Evolutionary conservation across 1,140 invertebrate genomes (phyloP).

Genomic region (Subanguina moxae): DNA sequence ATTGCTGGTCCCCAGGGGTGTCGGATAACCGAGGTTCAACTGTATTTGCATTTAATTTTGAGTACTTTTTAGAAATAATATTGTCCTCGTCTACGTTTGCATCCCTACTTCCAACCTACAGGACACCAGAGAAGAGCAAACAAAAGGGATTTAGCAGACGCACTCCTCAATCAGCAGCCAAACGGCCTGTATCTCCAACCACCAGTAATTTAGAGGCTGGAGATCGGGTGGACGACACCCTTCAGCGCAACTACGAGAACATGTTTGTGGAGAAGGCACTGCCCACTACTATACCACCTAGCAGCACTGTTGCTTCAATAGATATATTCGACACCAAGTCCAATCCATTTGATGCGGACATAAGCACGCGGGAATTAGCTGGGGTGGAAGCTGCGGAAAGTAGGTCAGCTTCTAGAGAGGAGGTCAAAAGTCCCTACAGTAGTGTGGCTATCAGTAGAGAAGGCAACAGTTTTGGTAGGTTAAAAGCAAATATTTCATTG

Average conservation of each 20-base stretch:
- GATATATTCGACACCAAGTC: slow-evolving; percentile 1
- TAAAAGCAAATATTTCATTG: too few relatives aligned
- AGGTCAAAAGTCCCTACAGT: not conserved
- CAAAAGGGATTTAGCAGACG: not conserved
- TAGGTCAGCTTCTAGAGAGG: not conserved
- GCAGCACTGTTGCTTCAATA: not conserved
- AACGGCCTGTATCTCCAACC: not conserved
- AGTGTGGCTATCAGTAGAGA: not conserved
- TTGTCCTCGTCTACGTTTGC: slow-evolving; percentile 5
- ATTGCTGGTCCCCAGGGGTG: too few relatives aligned
- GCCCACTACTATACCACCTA: too few relatives aligned
- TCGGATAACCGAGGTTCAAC: too few relatives aligned
- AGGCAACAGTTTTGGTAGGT: too few relatives aligned
- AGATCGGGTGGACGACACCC: slow-evolving; percentile 2
- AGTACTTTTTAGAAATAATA: not conserved
- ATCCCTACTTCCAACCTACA: not conserved
- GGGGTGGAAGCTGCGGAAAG: not conserved
- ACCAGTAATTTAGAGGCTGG: too few relatives aligned
- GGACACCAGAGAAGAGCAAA: not conserved
- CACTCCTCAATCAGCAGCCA: not conserved
- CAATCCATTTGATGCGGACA: slow-evolving; percentile 3
- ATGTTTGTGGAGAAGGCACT: too few relatives aligned
- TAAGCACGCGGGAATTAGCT: not conserved
- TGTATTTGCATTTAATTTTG: too few relatives aligned
- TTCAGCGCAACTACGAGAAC: slow-evolving; percentile 8